These are phyloP conservation scores for Labeo calbasu DNA, from an alignment of 2,797 vertebrate species.

Conservation along the genomic window DNA sequence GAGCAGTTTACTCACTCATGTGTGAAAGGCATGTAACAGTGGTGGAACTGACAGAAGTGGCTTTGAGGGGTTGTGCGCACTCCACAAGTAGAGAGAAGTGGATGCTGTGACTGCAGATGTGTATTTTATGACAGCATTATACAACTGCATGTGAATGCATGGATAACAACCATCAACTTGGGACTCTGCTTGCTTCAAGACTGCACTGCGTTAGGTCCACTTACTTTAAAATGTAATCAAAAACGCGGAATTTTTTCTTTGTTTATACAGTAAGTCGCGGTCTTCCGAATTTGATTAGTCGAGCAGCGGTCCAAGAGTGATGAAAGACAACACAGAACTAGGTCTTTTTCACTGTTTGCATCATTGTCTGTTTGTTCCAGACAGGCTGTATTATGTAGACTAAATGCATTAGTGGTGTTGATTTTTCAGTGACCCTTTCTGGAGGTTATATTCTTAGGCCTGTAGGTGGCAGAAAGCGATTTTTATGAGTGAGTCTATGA, in stretches of 20 bases:
- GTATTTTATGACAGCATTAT: not conserved
- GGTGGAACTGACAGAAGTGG: slow-evolving; percentile 14
- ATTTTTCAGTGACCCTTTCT: not conserved
- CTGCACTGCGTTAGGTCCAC: not conserved
- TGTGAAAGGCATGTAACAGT: slow-evolving; percentile 28
- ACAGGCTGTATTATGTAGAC: not conserved
- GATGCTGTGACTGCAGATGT: slow-evolving; percentile 1
- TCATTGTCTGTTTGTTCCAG: not conserved
- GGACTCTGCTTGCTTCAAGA: not conserved
- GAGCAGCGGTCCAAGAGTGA: not conserved
- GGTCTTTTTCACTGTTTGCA: not conserved
- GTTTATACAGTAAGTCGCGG: not conserved
- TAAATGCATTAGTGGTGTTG: not conserved
- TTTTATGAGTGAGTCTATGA: not conserved
- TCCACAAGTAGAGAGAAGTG: slow-evolving; percentile 1
- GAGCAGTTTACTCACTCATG: slow-evolving; percentile 17
- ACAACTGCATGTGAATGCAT: not conserved
- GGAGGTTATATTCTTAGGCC: not conserved
- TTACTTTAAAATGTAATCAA: not conserved
- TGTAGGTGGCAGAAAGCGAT: not conserved
- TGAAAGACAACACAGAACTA: not conserved
- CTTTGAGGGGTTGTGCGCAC: slow-evolving; percentile 1
- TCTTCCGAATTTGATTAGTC: not conserved
- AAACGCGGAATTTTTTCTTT: not conserved
- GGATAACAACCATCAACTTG: not conserved